A percentile compares a stretch with the other conserved stretches of the same genome.
These are phyloP conservation scores for Tetragonisca angustula DNA, from an alignment of 2,888 invertebrate genomes.

Conservation along the genomic window DNA sequence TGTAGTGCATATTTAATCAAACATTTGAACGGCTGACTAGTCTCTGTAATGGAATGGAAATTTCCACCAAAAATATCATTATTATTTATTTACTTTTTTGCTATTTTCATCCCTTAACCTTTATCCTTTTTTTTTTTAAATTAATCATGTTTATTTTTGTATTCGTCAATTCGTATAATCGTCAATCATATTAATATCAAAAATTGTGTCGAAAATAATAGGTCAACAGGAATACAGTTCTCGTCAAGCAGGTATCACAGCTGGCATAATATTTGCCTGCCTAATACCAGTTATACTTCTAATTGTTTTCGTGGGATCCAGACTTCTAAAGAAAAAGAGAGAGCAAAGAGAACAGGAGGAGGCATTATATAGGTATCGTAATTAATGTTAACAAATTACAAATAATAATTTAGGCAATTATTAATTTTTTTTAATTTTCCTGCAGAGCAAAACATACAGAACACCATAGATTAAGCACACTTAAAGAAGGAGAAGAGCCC, in stretches of 20 bases:
- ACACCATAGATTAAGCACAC: slow-evolving; percentile 75
- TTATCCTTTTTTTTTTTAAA: neutral
- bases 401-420: neutral
- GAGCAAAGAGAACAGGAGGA: slow-evolving; percentile 85
- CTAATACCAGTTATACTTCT: slow-evolving; percentile 90
- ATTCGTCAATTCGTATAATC: neutral
- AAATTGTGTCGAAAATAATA: slow-evolving; percentile 79
- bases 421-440: slow-evolving; percentile 8
- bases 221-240: slow-evolving; percentile 92
- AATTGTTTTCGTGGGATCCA: slow-evolving; percentile 88
- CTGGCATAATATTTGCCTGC: slow-evolving; percentile 91
- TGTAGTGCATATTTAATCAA: slow-evolving; percentile 27
- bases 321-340: slow-evolving; percentile 86
- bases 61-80: slow-evolving; percentile 78
- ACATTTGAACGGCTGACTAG: neutral
- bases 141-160: neutral
- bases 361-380: slow-evolving; percentile 79
- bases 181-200: slow-evolving; percentile 26
- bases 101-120: neutral
- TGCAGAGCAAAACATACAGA: slow-evolving; percentile 73
- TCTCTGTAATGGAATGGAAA: slow-evolving; percentile 83
- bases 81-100: slow-evolving; percentile 63
- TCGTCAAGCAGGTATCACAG: slow-evolving; percentile 90
- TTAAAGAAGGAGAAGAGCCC: slow-evolving; percentile 73
- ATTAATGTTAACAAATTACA: neutral